phyloP scores from a whole-genome alignment of 2,113 vertebrate genomes.

The Leucopsar rothschildi region DNA sequence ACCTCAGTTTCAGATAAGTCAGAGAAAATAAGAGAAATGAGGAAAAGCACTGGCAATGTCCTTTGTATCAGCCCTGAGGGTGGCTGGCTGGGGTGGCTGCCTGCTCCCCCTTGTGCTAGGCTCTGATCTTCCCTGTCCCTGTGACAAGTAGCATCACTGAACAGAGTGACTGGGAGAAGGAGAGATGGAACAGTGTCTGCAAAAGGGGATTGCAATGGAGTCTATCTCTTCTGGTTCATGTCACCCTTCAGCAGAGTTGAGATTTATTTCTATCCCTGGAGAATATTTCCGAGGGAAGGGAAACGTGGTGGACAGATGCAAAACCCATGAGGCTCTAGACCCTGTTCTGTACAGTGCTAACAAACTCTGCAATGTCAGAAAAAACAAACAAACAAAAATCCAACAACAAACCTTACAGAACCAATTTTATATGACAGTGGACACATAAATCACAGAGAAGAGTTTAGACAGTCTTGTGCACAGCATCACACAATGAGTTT shows the following conservation, averaged over 20 bases:
- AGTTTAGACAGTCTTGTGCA: neutral
- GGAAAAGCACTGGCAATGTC: neutral
- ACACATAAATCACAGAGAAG: neutral
- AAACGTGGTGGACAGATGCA: neutral
- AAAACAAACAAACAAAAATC: neutral
- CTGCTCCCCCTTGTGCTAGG: neutral
- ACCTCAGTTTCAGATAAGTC: neutral
- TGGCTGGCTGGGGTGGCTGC: neutral
- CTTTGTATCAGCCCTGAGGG: neutral
- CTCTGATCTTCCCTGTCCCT: neutral
- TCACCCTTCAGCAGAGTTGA: neutral
- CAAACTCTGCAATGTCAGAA: neutral
- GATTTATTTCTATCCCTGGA: neutral
- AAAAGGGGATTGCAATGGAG: neutral
- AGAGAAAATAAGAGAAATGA: neutral
- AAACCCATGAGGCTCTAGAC: neutral
- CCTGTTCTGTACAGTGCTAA: neutral
- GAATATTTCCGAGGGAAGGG: neutral
- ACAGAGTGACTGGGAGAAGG: neutral
- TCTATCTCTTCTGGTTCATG: neutral
- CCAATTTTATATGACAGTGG: neutral
- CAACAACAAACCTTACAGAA: neutral
- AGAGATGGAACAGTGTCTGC: neutral
- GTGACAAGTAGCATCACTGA: neutral
- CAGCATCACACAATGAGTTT: neutral